Conservation (phyloP, 1,140 invertebrate genomes). For the Drosophila ironensis region DNA sequence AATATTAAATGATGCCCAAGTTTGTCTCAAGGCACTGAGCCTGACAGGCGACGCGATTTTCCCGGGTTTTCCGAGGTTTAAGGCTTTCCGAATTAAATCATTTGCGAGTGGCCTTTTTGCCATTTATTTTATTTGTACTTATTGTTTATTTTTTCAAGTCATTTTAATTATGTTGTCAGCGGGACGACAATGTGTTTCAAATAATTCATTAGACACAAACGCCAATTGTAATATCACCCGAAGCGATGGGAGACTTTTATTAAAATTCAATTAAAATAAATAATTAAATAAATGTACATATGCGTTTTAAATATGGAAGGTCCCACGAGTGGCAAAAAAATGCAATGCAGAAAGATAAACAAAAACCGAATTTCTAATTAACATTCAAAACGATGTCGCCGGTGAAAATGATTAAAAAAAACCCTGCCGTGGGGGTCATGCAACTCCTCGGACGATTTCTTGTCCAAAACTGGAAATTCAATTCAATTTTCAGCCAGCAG, state of each 20-base stretch:
- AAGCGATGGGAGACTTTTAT: constrained; percentile 3
- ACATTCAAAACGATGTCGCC: constrained; percentile 45
- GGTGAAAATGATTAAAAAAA: constrained; percentile 51
- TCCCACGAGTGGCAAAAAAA: neutral
- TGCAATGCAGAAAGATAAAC: constrained; percentile 2
- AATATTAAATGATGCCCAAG: constrained; percentile 56
- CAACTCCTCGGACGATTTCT: constrained; percentile 3
- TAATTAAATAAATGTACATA: constrained; percentile 59
- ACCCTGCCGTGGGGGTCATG: constrained; percentile 13
- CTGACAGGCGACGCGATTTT: constrained; percentile 24
- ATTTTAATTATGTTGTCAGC: constrained; percentile 21
- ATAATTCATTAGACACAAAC: neutral
- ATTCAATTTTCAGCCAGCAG: constrained; percentile 50
- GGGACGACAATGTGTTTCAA: neutral
- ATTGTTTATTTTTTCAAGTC: neutral
- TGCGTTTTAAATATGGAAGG: constrained; percentile 9
- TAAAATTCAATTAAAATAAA: constrained; percentile 69
- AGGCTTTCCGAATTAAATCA: neutral
- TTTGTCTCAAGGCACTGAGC: constrained; percentile 22
- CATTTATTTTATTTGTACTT: neutral
- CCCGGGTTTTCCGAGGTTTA: neutral
- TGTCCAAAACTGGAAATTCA: constrained; percentile 39
- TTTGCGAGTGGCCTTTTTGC: neutral
- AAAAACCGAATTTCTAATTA: constrained; percentile 59
- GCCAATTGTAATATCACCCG: neutral